These are phyloP conservation scores for Elmis aenea DNA, from an alignment of 2,888 invertebrate genomes.

Conservation along the genomic window DNA sequence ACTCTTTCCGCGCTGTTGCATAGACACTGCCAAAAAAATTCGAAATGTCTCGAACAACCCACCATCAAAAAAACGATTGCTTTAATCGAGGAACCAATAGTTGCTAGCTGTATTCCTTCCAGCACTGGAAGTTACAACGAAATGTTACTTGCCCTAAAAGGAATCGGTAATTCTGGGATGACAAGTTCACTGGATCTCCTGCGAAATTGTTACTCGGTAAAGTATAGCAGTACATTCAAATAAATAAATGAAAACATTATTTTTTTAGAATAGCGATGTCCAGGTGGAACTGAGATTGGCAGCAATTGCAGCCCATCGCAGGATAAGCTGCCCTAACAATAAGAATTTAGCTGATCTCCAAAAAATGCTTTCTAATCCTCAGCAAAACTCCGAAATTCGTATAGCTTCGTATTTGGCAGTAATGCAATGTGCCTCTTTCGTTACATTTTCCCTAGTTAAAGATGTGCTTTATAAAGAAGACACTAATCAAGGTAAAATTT, in stretches of 20 bases:
- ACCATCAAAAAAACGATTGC: conserved; percentile 16
- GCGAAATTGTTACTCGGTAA: conserved; percentile 24
- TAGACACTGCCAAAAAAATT: conserved; percentile 22
- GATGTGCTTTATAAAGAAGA: conserved; percentile 49
- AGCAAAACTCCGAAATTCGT: conserved; percentile 56
- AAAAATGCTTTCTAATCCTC: conserved; percentile 47
- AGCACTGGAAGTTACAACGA: conserved; percentile 13
- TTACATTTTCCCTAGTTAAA: conserved; percentile 51
- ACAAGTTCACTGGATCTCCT: conserved; percentile 17
- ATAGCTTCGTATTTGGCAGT: conserved; percentile 58
- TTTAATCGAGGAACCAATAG: conserved; percentile 20
- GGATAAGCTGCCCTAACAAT: conserved; percentile 44
- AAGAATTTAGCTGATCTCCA: conserved; percentile 43
- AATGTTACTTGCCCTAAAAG: conserved; percentile 24
- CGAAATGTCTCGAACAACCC: conserved; percentile 16
- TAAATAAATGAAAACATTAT: neutral
- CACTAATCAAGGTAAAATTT: conserved; percentile 53
- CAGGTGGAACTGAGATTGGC: conserved; percentile 54
- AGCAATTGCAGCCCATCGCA: conserved; percentile 56
- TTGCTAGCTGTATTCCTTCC: conserved; percentile 16
- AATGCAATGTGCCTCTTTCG: conserved; percentile 57
- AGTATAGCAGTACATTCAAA: conserved; percentile 3
- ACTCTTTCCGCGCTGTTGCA: conserved; percentile 23
- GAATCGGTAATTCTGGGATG: conserved; percentile 26
- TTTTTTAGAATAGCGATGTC: conserved; percentile 33